Evolutionary conservation across 2,888 invertebrate genomes (phyloP).

Genomic region (Apodemia mormo): DNA sequence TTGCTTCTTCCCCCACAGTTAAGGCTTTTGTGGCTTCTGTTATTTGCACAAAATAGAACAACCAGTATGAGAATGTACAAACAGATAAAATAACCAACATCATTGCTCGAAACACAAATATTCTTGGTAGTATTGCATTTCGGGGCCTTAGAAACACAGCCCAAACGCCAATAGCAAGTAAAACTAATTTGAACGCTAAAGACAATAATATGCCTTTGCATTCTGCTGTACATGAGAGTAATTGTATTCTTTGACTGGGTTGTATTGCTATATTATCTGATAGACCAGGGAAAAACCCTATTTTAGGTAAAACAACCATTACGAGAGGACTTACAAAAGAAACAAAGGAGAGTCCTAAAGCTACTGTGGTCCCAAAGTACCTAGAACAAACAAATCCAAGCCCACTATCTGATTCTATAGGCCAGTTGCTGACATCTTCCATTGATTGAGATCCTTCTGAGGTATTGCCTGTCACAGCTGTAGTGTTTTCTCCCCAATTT

Average conservation of each 20-base stretch:
- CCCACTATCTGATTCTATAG: conserved; percentile 87
- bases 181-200: conserved; percentile 93
- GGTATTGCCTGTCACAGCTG: conserved; percentile 97
- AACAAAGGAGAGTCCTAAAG: conserved; percentile 88
- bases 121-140: conserved; percentile 93
- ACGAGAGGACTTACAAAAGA: conserved; percentile 96
- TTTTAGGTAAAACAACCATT: conserved; percentile 96
- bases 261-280: conserved; percentile 86
- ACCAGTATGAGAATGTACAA: conserved; percentile 98
- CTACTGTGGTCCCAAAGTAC: conserved; percentile 91
- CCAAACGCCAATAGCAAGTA: conserved; percentile 95
- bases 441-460: conserved; percentile 97
- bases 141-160: conserved; percentile 93
- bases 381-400: conserved; percentile 89
- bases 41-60: conserved; percentile 97
- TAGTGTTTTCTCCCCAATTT: conserved; percentile 99
- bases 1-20: conserved; percentile 89
- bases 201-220: conserved; percentile 97
- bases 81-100: conserved; percentile 94
- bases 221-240: conserved; percentile 93
- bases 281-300: conserved; percentile 90
- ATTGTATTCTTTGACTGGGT: conserved; percentile 85
- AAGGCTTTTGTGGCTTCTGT: conserved; percentile 91
- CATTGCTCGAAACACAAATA: conserved; percentile 94
- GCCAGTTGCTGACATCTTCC: conserved; percentile 94